Percentiles rank a stretch among this genome's conserved stretches.
phyloP scores from a whole-genome alignment of 2,797 vertebrate genomes.

The Liasis olivaceus region DNA sequence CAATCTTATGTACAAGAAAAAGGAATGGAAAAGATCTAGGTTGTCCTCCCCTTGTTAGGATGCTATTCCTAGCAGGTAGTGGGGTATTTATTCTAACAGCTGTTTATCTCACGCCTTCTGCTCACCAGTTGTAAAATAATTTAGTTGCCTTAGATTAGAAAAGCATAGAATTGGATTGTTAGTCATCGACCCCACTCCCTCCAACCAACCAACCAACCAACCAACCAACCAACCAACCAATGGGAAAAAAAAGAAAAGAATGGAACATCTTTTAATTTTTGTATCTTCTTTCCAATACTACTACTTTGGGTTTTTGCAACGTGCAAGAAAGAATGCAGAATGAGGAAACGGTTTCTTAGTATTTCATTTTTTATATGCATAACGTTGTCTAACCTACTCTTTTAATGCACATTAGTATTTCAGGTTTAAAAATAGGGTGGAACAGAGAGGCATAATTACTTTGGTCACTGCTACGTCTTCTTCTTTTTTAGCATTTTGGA shows the following conservation, averaged over 20 bases:
- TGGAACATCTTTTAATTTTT: neutral
- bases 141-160: neutral
- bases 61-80: neutral
- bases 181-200: neutral
- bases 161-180: neutral
- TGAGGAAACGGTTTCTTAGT: neutral
- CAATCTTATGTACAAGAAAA: neutral
- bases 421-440: neutral
- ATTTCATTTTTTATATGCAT: neutral
- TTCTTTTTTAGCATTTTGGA: neutral
- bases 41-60: neutral
- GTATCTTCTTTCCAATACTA: neutral
- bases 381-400: neutral
- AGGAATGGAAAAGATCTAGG: neutral
- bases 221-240: no score
- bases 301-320: neutral
- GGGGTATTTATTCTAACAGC: neutral
- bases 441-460: neutral
- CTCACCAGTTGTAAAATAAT: neutral
- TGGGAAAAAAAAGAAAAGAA: neutral
- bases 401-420: neutral
- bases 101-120: neutral
- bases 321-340: neutral
- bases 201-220: no score
- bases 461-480: neutral